Conservation (phyloP, 2,797 vertebrate species). For the Sphaeramia orbicularis region DNA sequence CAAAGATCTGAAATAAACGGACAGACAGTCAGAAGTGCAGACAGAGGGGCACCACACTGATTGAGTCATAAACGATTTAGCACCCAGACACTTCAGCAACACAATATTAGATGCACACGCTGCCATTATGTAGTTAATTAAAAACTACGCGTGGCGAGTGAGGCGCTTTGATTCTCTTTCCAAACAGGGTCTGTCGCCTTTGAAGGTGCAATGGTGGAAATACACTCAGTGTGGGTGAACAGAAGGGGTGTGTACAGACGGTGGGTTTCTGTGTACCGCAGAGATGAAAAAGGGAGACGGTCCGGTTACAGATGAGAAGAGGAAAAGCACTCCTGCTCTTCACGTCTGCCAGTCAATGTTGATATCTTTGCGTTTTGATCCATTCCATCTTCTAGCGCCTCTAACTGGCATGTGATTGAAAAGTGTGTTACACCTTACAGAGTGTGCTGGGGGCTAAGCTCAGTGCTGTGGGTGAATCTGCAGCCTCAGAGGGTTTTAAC, state of each 20-base stretch:
- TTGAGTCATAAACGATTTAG: slow-evolving; percentile 61
- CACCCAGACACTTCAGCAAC: slow-evolving; percentile 32
- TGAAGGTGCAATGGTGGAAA: slow-evolving; percentile 66
- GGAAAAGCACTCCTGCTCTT: slow-evolving; percentile 15
- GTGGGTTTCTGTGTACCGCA: slow-evolving; percentile 25
- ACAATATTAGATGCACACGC: slow-evolving; percentile 56
- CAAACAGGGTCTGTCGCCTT: slow-evolving; percentile 59
- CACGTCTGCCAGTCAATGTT: slow-evolving; percentile 22
- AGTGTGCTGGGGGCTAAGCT: slow-evolving; percentile 36
- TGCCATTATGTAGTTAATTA: slow-evolving; percentile 76
- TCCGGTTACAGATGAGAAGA: slow-evolving; percentile 44
- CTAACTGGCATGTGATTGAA: slow-evolving; percentile 20
- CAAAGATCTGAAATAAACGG: slow-evolving; percentile 88
- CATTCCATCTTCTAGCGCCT: slow-evolving; percentile 8
- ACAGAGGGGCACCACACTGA: slow-evolving; percentile 56
- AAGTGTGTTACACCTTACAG: slow-evolving; percentile 16
- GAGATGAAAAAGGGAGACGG: slow-evolving; percentile 58
- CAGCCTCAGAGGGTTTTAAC: slow-evolving; percentile 45
- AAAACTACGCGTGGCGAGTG: slow-evolving; percentile 67
- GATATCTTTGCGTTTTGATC: slow-evolving; percentile 41
- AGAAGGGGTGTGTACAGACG: slow-evolving; percentile 17
- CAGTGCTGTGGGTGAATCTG: slow-evolving; percentile 39
- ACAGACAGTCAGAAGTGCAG: slow-evolving; percentile 52
- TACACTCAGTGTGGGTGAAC: slow-evolving; percentile 33
- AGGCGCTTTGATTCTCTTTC: slow-evolving; percentile 69